These are phyloP conservation scores for Diadegma fenestrale DNA, from an alignment of 2,888 invertebrate species.

Conservation along the genomic window DNA sequence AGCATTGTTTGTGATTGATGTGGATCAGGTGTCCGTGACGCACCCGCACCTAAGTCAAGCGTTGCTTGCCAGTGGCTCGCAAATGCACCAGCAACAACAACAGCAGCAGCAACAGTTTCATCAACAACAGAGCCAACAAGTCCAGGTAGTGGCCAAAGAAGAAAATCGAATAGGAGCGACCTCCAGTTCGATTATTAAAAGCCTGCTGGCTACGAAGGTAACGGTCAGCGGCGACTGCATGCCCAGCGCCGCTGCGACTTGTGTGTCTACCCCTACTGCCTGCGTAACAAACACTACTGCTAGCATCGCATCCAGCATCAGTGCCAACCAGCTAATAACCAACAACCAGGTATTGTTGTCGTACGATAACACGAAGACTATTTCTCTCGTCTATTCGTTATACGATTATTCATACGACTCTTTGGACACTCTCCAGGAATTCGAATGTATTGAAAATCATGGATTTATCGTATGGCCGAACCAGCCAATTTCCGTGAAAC, in stretches of 20 bases:
- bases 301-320: conserved; percentile 85
- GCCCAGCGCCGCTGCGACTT: conserved; percentile 84
- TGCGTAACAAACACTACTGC: conserved; percentile 84
- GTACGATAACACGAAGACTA: conserved; percentile 69
- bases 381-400: conserved; percentile 54
- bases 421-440: background rate
- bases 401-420: conserved; percentile 35
- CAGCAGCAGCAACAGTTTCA: conserved; percentile 73
- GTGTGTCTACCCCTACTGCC: conserved; percentile 84
- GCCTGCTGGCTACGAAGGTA: conserved; percentile 97
- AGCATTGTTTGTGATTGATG: conserved; percentile 77
- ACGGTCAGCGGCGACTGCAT: conserved; percentile 87
- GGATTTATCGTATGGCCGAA: conserved; percentile 15
- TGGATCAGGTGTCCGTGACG: conserved; percentile 86
- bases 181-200: conserved; percentile 95
- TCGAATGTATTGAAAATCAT: conserved; percentile 19
- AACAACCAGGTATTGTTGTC: conserved; percentile 83
- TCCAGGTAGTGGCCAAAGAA: conserved; percentile 82
- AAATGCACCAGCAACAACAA: conserved; percentile 71
- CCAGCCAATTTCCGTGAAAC: conserved; percentile 8
- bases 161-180: conserved; percentile 84
- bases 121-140: conserved; percentile 76
- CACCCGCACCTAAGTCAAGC: conserved; percentile 89
- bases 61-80: conserved; percentile 85
- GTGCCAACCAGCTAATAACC: conserved; percentile 85